These are phyloP conservation scores for Heliconius charithonia DNA, from an alignment of 2,888 invertebrate genomes.

Conservation along the genomic window DNA sequence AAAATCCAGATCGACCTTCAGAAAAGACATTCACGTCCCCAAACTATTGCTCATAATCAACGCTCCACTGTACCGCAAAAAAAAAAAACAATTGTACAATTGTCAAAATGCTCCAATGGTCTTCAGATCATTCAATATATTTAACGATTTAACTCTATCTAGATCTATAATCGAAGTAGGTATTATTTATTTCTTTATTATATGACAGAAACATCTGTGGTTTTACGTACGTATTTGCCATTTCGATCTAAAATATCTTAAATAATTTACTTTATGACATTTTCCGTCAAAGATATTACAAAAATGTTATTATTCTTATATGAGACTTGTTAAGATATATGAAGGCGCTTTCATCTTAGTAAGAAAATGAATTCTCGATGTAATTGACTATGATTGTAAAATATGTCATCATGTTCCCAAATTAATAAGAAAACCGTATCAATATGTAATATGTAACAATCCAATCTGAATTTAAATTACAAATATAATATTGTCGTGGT, in stretches of 20 bases:
- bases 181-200: not conserved
- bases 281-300: not conserved
- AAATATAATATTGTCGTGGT: not conserved
- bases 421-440: not conserved
- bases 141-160: not conserved
- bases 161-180: not conserved
- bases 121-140: not conserved
- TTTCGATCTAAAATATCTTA: not conserved
- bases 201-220: not conserved
- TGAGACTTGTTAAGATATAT: not conserved
- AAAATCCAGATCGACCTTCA: no score
- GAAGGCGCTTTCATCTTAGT: not conserved
- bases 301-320: not conserved
- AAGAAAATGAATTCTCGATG: not conserved
- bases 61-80: not conserved
- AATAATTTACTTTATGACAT: not conserved
- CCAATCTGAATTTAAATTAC: no score
- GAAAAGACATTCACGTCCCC: no score
- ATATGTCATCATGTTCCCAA: not conserved
- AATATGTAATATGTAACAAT: not conserved
- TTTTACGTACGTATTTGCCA: not conserved
- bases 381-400: conserved; percentile 19
- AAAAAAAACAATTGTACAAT: no score
- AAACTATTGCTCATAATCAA: no score
- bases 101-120: no score